Evolutionary conservation across 2,888 invertebrate genomes (phyloP).

Genomic region (Stenurella melanura): DNA sequence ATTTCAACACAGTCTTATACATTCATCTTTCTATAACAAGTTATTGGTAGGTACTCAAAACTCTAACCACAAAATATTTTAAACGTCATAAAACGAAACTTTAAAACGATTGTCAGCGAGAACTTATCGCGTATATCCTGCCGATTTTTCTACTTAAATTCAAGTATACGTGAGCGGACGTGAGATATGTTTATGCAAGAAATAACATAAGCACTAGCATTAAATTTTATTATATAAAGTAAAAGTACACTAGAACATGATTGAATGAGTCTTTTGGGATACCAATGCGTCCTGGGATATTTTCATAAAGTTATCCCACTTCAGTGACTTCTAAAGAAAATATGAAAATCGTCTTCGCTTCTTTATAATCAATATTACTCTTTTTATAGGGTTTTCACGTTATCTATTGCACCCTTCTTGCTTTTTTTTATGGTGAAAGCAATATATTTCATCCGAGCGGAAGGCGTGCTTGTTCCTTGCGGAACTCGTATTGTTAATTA

Average conservation of each 20-base stretch:
- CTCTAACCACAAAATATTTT: too few species aligned
- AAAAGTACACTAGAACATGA: constrained; percentile 36
- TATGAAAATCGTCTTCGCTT: constrained; percentile 40
- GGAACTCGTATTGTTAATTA: not conserved
- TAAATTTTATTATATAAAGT: constrained; percentile 38
- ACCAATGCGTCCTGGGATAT: constrained; percentile 28
- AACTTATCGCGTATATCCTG: not conserved
- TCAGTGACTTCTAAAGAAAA: constrained; percentile 36
- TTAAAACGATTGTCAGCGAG: too few species aligned
- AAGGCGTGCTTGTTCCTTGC: not conserved
- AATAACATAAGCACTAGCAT: constrained; percentile 27
- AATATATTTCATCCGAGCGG: constrained; percentile 7
- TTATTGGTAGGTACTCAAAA: too few species aligned
- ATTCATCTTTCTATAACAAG: too few species aligned
- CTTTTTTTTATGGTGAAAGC: constrained; percentile 27
- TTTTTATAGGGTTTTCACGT: constrained; percentile 33
- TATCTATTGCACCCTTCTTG: constrained; percentile 27
- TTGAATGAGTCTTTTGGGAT: constrained; percentile 39
- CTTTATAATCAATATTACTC: constrained; percentile 39
- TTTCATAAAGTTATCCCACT: constrained; percentile 42
- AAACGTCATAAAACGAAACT: too few species aligned
- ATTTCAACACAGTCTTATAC: too few species aligned
- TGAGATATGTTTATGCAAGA: constrained; percentile 24
- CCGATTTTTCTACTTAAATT: not conserved
- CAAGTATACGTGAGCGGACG: constrained; percentile 1